phyloP scores from a whole-genome alignment of 2,113 vertebrate genomes.

The Mormyrus lacerda region DNA sequence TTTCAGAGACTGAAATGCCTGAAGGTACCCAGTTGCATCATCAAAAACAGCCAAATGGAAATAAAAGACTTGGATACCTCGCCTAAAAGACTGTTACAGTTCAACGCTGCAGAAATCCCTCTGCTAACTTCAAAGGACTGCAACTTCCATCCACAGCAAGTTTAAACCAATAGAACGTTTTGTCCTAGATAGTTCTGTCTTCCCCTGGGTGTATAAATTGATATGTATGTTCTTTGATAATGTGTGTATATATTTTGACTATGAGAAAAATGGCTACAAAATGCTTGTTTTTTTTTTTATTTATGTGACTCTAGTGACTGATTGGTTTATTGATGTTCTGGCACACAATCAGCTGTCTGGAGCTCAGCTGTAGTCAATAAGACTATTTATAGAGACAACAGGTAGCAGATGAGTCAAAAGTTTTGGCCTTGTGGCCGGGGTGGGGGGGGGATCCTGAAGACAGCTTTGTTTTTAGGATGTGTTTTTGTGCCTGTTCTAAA shows the following conservation, averaged over 20 bases:
- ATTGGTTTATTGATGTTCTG: background rate
- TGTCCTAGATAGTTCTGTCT: constrained; percentile 7
- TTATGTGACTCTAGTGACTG: background rate
- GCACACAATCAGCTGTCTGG: background rate
- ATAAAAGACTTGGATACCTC: background rate
- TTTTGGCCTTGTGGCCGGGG: background rate
- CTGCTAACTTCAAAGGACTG: background rate
- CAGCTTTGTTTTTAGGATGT: background rate
- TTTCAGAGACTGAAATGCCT: background rate
- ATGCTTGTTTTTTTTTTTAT: background rate
- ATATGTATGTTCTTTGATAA: constrained; percentile 5
- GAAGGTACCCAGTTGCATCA: background rate
- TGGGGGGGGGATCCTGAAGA: background rate
- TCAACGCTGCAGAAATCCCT: background rate
- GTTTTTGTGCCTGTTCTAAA: background rate
- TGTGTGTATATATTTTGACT: background rate
- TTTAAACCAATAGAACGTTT: constrained; percentile 6
- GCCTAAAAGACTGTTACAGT: background rate
- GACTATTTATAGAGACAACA: background rate
- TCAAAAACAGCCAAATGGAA: background rate
- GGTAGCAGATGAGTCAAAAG: background rate
- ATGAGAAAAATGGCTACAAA: constrained; percentile 1
- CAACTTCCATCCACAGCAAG: constrained; percentile 4
- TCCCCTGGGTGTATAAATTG: constrained; percentile 8
- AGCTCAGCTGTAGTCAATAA: background rate